These are phyloP conservation scores for Enteromius radiatus DNA, from an alignment of 2,797 vertebrate genomes.

Conservation along the genomic window DNA sequence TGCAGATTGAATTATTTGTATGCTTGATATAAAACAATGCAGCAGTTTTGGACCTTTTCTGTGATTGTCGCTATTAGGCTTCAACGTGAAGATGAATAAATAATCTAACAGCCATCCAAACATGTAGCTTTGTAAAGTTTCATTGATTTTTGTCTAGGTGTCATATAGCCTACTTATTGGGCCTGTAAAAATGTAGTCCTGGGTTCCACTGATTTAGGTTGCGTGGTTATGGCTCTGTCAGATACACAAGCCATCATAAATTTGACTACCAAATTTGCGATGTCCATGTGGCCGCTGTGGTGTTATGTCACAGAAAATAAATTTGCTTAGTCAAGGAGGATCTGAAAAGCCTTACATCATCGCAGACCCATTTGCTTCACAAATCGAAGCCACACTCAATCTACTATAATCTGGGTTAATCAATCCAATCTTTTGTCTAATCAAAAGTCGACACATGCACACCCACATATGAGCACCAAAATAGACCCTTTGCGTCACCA, in stretches of 20 bases:
- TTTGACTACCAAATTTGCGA: slow-evolving; percentile 53
- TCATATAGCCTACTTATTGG: not conserved
- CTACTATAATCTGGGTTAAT: slow-evolving; percentile 63
- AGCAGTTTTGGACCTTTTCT: not conserved
- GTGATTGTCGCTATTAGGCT: not conserved
- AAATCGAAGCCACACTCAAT: slow-evolving; percentile 53
- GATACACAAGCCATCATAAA: not conserved
- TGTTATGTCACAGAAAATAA: slow-evolving; percentile 38
- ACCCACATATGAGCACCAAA: not conserved
- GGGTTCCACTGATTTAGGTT: not conserved
- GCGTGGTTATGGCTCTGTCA: slow-evolving; percentile 13
- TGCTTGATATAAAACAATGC: not conserved
- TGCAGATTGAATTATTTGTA: not conserved
- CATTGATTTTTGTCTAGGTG: not conserved
- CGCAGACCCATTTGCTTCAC: slow-evolving; percentile 35
- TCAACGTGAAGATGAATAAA: not conserved
- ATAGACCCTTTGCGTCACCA: slow-evolving; percentile 32
- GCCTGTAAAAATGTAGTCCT: not conserved
- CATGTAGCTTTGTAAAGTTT: not conserved
- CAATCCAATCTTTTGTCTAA: slow-evolving; percentile 53
- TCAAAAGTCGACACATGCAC: slow-evolving; percentile 2
- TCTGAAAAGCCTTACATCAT: slow-evolving; percentile 1
- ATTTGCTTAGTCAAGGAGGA: slow-evolving; percentile 51
- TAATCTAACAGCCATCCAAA: not conserved
- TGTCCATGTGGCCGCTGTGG: slow-evolving; percentile 14